Percentiles rank a stretch among this genome's conserved stretches.
Conservation (phyloP, 2,888 invertebrate genomes). For the Malthinus flaveolus region DNA sequence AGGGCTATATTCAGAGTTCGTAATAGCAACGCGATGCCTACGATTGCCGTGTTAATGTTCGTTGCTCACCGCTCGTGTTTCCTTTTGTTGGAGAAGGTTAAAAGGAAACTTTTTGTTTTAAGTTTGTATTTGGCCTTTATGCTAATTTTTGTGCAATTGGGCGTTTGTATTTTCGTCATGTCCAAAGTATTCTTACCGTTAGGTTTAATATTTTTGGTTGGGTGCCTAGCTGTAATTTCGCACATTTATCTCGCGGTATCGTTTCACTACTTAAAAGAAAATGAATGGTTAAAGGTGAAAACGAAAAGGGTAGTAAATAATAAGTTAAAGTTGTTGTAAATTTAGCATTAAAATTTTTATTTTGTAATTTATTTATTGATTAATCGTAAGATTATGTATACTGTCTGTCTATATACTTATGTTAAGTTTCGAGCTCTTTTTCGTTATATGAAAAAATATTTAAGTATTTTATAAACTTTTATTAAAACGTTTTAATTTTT, state of each 20-base stretch:
- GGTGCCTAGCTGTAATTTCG: neutral
- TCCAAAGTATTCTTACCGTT: neutral
- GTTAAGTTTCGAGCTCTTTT: neutral
- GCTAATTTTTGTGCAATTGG: conserved; percentile 1
- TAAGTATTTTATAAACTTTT: neutral
- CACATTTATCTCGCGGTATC: neutral
- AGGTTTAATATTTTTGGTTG: conserved; percentile 1
- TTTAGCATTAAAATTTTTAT: neutral
- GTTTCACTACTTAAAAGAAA: neutral
- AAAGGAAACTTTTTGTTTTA: neutral
- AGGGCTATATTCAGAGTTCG: neutral
- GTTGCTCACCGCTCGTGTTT: neutral
- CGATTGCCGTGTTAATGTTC: neutral
- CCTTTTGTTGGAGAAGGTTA: neutral
- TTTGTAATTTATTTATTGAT: conserved; percentile 1
- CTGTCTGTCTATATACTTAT: neutral
- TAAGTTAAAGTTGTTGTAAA: neutral
- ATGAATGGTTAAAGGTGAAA: neutral
- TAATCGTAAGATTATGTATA: neutral
- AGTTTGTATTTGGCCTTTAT: conserved; percentile 1
- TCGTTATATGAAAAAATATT: conserved; percentile 5
- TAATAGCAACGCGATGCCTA: neutral
- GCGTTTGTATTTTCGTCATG: neutral
- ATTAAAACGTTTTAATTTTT: no score
- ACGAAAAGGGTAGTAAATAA: neutral